Evolutionary conservation across 2,888 invertebrate genomes (phyloP), one percentile per base, ranked within the genome.

Genomic region (Eristalinus sepulchralis): DNA sequence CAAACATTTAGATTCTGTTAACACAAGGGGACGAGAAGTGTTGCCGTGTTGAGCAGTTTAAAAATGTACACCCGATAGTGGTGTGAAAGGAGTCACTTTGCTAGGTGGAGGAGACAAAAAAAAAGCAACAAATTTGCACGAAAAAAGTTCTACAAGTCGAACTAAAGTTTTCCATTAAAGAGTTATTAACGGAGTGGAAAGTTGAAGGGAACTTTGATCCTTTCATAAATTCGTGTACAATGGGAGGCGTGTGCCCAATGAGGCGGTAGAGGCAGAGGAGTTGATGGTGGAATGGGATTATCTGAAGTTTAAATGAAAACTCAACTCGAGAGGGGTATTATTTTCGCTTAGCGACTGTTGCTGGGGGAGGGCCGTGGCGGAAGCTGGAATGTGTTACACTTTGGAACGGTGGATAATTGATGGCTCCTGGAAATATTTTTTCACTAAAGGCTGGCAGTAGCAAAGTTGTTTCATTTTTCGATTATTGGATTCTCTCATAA

Each of bases 161-260:
- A 62, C 24, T 24, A 68, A 78, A 78, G 70, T 70, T 70, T 63
- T 27, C 63, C 63, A 57, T 55, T 78, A 70, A 57, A 70, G 63
- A 78, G 62, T 70, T 78, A 70, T 63, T 78, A 63, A 57, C 36
- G 22, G 55, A 64, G 57, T 64, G 20, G 53, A 36, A 39, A 39
- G 70, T 70, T 70, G n/a, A 20, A 36, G 53, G 70, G 17, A 63
- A 78, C 62, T 63, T 62, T 70, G 34, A 57, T 63, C 77, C 34
- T 68, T 68, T 31, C 31, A 24, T 47, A 47, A 47, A 47, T 47
- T 47, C 47, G 8, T 17, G 17, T 8, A 47, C n/a, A 47, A 47
- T 8, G 47, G 17, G 8, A 8, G 47, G 47, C 47, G 17, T 47
- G 17, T 47, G 34, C 1, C 8, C 34, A 10, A 9, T 34, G n/a